Base-by-base conservation (phyloP, 2,797 vertebrate species). In the Melanotaenia trifasciata region DNA sequence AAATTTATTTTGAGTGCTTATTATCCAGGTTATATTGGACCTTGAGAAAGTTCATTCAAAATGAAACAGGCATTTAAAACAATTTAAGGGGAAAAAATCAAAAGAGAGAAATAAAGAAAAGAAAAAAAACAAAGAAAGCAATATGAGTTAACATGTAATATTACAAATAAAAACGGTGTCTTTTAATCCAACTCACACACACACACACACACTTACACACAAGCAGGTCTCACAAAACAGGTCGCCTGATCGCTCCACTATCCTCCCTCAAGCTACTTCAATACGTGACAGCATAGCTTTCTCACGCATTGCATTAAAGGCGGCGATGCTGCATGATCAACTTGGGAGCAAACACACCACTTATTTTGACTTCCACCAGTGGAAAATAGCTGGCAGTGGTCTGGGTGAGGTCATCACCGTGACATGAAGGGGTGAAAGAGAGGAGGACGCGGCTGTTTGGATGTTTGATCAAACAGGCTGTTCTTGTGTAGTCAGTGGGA, bases 401-500 rank as follows among this genome's bases (percentile, higher is more conserved):
- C 80, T 67, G 83, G 56, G 50, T 91, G 89, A 91, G 80, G 90
- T 92, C 90, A 91, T 78, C 66, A 40, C 71, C 51, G 80, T 66
- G 67, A 76, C 76, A 74, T 26, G 76, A 80, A 70, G 72, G 56
- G 78, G 62, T 78, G 67, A 86, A 40, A 74, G 72, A 64, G 75
- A 79, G 74, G 78, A 79, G 80, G 63, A 75, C 87, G 78, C 66
- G 66, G 85, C 84, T 85, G 87, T 89, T 85, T 80, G 74, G 83
- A 78, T 81, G 86, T 87, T 88, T 84, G 83, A 87, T 88, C 86
- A 88, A 86, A 85, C 79, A 82, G 80, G 66, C 83, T 60, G 74
- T 82, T 87, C 79, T 79, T 77, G 81, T 88, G 79, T 80, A 87
- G 87, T 92, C 87, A 84, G 64, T 86, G 89, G 91, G 92, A 92